phyloP scores from a whole-genome alignment of 2,888 invertebrate genomes.

The Drosophila paucipuncta region DNA sequence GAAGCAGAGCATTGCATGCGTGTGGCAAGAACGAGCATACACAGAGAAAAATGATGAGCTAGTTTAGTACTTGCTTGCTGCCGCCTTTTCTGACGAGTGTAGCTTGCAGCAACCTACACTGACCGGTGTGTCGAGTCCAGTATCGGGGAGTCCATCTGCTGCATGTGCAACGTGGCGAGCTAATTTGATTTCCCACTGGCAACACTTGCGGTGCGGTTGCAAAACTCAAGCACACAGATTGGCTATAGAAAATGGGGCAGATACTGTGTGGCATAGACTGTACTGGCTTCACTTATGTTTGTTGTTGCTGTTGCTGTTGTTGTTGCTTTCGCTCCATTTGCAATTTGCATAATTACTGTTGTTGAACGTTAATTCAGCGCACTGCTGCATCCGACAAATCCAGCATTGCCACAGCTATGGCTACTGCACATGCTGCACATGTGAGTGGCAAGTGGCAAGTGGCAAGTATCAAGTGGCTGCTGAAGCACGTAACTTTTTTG shows the following conservation, averaged over 20 bases:
- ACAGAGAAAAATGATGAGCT: neutral
- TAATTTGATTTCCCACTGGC: constrained; percentile 79
- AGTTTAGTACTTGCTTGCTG: too few relatives aligned
- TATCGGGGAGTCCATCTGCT: constrained; percentile 24
- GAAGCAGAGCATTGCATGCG: constrained; percentile 39
- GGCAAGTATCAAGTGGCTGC: constrained; percentile 11
- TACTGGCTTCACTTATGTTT: constrained; percentile 39
- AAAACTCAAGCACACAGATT: constrained; percentile 44
- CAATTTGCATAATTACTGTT: constrained; percentile 82
- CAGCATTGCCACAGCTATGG: constrained; percentile 32
- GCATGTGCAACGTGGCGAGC: constrained; percentile 65
- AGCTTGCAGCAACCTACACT: constrained; percentile 28
- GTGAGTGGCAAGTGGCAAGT: constrained; percentile 30
- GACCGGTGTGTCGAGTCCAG: constrained; percentile 8
- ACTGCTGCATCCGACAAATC: constrained; percentile 65
- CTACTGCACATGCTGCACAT: constrained; percentile 27
- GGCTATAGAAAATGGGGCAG: constrained; percentile 35
- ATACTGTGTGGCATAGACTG: constrained; percentile 8
- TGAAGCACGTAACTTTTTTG: constrained; percentile 41
- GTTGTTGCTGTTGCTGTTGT: constrained; percentile 20
- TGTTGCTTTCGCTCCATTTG: constrained; percentile 60
- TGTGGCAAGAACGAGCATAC: constrained; percentile 38
- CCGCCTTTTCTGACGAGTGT: neutral
- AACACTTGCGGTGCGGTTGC: constrained; percentile 79
- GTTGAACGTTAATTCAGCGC: constrained; percentile 75